Evolutionary conservation across 2,888 invertebrate genomes (phyloP).

Genomic region (Trichogramma dendrolimi): DNA sequence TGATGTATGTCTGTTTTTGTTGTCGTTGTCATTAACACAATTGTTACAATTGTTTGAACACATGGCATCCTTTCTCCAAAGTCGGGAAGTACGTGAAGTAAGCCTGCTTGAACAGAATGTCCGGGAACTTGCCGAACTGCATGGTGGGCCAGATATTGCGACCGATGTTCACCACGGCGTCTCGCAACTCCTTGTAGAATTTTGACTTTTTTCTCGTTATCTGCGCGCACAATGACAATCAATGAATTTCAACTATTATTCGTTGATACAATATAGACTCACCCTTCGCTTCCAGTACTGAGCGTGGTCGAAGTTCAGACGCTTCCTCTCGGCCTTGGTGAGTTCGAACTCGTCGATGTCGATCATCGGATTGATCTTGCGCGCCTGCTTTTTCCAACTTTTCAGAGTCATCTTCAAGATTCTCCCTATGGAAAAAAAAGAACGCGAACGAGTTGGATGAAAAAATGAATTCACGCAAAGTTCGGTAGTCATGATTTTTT

Average conservation of each 20-base stretch:
- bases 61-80: constrained; percentile 41
- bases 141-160: constrained; percentile 41
- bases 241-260: constrained; percentile 3
- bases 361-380: not conserved
- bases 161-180: constrained; percentile 36
- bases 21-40: too few relatives aligned
- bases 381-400: constrained; percentile 32
- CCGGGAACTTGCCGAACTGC: constrained; percentile 42
- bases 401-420: constrained; percentile 27
- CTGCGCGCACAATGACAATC: constrained; percentile 29
- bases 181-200: constrained; percentile 37
- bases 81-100: constrained; percentile 44
- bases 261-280: constrained; percentile 28
- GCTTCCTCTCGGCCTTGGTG: too few relatives aligned
- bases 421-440: constrained; percentile 28
- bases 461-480: not conserved
- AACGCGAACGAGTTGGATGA: constrained; percentile 14
- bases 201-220: constrained; percentile 32
- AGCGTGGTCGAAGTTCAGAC: constrained; percentile 33
- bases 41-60: constrained; percentile 22
- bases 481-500: too few relatives aligned
- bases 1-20: too few relatives aligned
- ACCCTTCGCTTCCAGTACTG: constrained; percentile 32
- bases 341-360: too few relatives aligned
- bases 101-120: constrained; percentile 39